Percentiles rank a stretch among this genome's conserved stretches.
phyloP scores from a whole-genome alignment of 2,888 invertebrate genomes.

The Atherix ibis region DNA sequence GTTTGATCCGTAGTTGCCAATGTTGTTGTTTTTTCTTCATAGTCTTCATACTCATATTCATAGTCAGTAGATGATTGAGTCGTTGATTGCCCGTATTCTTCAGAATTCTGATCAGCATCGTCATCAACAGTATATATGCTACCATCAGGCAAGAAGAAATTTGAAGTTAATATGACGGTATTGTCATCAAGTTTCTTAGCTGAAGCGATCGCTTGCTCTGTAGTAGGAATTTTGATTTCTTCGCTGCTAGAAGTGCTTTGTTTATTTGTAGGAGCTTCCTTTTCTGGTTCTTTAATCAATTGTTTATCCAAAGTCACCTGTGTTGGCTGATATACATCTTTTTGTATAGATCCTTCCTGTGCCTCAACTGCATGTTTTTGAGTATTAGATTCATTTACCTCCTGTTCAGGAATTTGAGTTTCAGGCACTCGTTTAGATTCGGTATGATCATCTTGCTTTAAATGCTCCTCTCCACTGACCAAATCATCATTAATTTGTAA shows the following conservation, averaged over 20 bases:
- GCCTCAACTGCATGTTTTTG: conserved; percentile 9
- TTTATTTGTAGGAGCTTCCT: not conserved
- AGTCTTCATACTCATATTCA: conserved; percentile 18
- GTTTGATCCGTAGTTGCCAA: not conserved
- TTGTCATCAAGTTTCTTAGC: conserved; percentile 9
- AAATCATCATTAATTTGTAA: too few relatives aligned
- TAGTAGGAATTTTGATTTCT: conserved; percentile 6
- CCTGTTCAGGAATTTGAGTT: conserved; percentile 10
- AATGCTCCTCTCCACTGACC: conserved; percentile 5
- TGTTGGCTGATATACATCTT: too few relatives aligned
- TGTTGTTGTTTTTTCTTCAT: conserved; percentile 1
- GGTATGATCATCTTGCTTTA: conserved; percentile 10
- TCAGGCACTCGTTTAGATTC: too few relatives aligned
- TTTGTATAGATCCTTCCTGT: not conserved
- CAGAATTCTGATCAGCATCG: conserved; percentile 6
- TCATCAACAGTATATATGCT: conserved; percentile 12
- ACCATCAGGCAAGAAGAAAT: conserved; percentile 20
- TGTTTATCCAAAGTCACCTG: not conserved
- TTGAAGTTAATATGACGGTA: conserved; percentile 20
- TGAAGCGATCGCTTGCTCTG: conserved; percentile 3
- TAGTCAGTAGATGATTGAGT: conserved; percentile 15
- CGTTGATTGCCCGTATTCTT: conserved; percentile 19
- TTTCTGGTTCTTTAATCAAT: not conserved
- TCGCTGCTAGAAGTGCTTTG: conserved; percentile 8
- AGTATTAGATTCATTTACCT: conserved; percentile 9